Conservation (phyloP, 2,888 invertebrate species). For the Andrena trimmerana region DNA sequence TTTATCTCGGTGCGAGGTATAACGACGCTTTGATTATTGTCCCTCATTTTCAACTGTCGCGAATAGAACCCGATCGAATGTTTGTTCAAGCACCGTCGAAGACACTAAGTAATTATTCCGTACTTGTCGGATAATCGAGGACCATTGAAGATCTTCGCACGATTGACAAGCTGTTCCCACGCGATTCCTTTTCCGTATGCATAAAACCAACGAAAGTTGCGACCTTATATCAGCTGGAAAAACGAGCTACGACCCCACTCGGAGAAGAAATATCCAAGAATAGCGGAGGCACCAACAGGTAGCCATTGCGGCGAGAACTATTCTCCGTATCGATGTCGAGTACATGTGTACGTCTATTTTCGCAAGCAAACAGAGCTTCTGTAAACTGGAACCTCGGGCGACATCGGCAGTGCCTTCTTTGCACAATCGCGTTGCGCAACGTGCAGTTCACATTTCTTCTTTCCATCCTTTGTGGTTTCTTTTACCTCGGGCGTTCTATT, state of each 20-base stretch:
- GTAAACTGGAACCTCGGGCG: neutral
- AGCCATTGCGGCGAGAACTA: neutral
- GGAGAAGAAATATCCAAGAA: constrained; percentile 43
- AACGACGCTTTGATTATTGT: neutral
- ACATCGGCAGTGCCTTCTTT: neutral
- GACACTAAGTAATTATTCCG: neutral
- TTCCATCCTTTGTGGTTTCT: too few species aligned
- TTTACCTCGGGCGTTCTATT: too few species aligned
- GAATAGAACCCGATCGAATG: neutral
- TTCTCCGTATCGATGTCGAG: neutral
- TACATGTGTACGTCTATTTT: neutral
- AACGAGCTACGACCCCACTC: constrained; percentile 32
- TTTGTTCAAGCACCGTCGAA: neutral
- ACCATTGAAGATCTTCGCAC: neutral
- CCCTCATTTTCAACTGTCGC: constrained; percentile 14
- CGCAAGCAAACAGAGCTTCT: constrained; percentile 8
- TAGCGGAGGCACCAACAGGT: constrained; percentile 38
- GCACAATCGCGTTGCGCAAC: neutral
- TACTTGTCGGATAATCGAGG: neutral
- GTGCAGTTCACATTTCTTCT: too few species aligned
- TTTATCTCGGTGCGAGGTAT: constrained; percentile 50
- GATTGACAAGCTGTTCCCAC: neutral
- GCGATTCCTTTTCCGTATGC: neutral
- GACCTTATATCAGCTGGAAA: constrained; percentile 52
- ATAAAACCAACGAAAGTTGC: neutral